These are phyloP conservation scores for Argyra leucocephala DNA, from an alignment of 2,888 invertebrate species.

Conservation along the genomic window DNA sequence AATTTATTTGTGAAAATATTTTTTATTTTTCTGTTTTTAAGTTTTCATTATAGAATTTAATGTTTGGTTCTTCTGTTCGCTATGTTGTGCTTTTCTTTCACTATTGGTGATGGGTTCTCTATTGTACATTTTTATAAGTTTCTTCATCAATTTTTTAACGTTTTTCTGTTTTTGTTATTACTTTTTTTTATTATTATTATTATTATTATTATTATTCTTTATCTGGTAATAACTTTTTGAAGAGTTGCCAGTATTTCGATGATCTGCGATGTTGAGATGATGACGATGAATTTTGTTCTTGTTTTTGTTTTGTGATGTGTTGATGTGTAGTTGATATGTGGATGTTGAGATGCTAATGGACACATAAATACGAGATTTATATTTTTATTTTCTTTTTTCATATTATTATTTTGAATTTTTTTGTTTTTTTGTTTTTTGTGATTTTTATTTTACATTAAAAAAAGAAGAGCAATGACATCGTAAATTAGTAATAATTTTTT, in stretches of 20 bases:
- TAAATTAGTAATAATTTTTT: conserved; percentile 9
- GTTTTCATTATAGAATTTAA: background rate
- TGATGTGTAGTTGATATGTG: background rate
- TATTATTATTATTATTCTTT: background rate
- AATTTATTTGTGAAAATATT: no score
- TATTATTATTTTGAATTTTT: background rate
- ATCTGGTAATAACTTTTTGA: conserved; percentile 1
- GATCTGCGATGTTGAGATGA: background rate
- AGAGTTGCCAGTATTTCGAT: conserved; percentile 2
- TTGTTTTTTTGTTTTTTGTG: background rate
- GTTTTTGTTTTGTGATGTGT: background rate
- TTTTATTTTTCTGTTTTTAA: background rate
- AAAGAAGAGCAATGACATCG: conserved; percentile 11
- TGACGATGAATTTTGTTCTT: background rate
- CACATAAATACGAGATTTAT: background rate
- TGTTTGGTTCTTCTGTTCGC: background rate
- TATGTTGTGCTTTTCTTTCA: background rate
- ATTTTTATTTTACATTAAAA: background rate
- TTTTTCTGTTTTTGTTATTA: background rate
- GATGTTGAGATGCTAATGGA: background rate
- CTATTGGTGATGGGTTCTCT: background rate
- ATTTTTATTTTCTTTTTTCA: background rate
- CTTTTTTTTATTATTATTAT: background rate
- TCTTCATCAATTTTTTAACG: background rate
- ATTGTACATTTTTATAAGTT: background rate